These are phyloP conservation scores for Aselliscus stoliczkanus DNA, from an alignment of 2,797 vertebrate species.

Conservation along the genomic window DNA sequence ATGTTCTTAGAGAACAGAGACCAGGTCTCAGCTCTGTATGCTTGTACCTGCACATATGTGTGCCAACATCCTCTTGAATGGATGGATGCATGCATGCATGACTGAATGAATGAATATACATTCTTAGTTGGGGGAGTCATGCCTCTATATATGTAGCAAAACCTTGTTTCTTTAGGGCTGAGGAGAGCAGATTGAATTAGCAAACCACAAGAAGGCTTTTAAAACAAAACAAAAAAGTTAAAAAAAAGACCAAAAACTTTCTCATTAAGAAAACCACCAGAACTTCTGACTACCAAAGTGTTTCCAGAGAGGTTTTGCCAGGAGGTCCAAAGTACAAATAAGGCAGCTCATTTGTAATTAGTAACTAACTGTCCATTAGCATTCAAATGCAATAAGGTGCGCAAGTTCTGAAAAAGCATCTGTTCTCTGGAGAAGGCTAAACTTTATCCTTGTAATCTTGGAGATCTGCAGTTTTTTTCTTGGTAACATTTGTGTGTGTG, in stretches of 20 bases:
- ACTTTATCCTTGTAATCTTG: background rate
- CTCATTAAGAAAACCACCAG: background rate
- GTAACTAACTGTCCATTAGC: constrained; percentile 22
- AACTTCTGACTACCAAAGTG: background rate
- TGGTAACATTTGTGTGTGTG: background rate
- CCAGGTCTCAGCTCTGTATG: background rate
- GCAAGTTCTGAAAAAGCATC: constrained; percentile 24
- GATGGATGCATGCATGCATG: background rate
- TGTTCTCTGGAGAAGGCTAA: constrained; percentile 32
- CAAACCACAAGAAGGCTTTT: background rate
- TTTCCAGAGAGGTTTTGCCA: constrained; percentile 1
- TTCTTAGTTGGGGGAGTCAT: background rate
- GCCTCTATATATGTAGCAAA: background rate
- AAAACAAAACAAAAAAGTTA: constrained; percentile 8
- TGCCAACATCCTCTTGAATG: background rate
- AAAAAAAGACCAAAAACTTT: background rate
- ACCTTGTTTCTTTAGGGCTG: background rate
- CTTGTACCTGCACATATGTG: background rate
- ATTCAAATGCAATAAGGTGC: constrained; percentile 44
- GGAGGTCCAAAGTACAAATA: constrained; percentile 21
- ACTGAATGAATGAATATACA: background rate
- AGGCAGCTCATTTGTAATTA: constrained; percentile 53
- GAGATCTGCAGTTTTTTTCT: background rate
- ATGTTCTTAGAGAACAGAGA: background rate
- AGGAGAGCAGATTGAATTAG: background rate